phyloP scores from a whole-genome alignment of 2,888 invertebrate species.

The Camponotus fellah region DNA sequence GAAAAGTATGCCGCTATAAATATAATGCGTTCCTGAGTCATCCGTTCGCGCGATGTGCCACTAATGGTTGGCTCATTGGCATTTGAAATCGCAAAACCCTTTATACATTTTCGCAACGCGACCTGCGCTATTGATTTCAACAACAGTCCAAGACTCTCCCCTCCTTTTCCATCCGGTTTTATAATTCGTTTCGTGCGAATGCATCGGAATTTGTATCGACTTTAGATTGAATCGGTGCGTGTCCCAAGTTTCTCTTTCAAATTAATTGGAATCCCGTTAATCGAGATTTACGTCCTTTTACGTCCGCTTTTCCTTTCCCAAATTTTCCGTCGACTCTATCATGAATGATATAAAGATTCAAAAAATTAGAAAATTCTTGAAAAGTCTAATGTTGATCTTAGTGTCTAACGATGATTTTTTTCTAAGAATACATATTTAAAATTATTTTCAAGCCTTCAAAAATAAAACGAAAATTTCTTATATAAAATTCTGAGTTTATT shows the following conservation, averaged over 20 bases:
- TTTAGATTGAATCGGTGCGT: neutral
- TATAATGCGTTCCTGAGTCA: slow-evolving; percentile 75
- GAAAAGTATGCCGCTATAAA: slow-evolving; percentile 70
- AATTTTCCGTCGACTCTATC: neutral
- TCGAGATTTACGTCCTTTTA: too few species aligned
- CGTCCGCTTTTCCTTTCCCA: slow-evolving; percentile 25
- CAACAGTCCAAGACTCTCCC: neutral
- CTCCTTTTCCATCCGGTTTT: neutral
- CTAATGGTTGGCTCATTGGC: slow-evolving; percentile 57
- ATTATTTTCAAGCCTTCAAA: neutral
- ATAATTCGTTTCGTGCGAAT: slow-evolving; percentile 26
- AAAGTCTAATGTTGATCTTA: neutral
- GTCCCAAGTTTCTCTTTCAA: slow-evolving; percentile 36
- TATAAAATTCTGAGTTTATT: neutral
- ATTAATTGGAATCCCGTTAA: neutral
- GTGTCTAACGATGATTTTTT: neutral
- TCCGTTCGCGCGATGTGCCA: slow-evolving; percentile 59
- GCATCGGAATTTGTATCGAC: slow-evolving; percentile 10
- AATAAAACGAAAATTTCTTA: neutral
- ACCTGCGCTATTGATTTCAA: neutral
- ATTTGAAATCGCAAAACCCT: slow-evolving; percentile 35
- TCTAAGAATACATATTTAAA: neutral
- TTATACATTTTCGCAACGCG: slow-evolving; percentile 21
- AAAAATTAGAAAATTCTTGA: slow-evolving; percentile 14
- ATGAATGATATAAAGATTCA: slow-evolving; percentile 6